phyloP scores from a whole-genome alignment of 2,113 vertebrate species.

The Ameiurus melas region DNA sequence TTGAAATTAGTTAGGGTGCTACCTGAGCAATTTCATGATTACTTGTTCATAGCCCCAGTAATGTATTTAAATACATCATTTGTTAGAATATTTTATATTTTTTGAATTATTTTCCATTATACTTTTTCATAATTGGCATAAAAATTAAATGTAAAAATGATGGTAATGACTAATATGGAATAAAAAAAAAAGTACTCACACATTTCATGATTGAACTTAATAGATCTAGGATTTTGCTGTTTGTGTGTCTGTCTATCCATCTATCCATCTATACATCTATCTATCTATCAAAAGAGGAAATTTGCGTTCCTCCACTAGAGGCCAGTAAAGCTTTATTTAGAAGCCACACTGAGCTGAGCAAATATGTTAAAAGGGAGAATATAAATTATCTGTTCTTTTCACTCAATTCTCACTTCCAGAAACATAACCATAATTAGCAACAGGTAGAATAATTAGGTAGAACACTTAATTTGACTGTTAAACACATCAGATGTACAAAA shows the following conservation, averaged over 20 bases:
- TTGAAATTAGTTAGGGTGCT: not conserved
- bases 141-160: not conserved
- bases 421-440: not conserved
- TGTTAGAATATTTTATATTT: not conserved
- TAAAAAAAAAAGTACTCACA: not conserved
- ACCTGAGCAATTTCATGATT: not conserved
- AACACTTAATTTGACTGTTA: not conserved
- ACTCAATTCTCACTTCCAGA: not conserved
- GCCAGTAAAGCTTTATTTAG: conserved; percentile 21
- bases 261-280: too few species aligned
- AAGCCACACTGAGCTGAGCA: not conserved
- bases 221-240: not conserved
- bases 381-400: not conserved
- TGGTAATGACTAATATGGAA: not conserved
- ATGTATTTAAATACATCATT: not conserved
- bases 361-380: not conserved
- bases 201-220: not conserved
- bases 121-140: not conserved
- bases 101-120: not conserved
- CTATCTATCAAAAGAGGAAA: too few species aligned
- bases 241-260: too few species aligned
- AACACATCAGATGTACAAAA: not conserved
- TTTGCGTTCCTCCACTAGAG: conserved; percentile 24
- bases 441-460: not conserved
- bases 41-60: not conserved